Base-by-base conservation (phyloP, 2,888 invertebrate species). In the Celastrina argiolus region DNA sequence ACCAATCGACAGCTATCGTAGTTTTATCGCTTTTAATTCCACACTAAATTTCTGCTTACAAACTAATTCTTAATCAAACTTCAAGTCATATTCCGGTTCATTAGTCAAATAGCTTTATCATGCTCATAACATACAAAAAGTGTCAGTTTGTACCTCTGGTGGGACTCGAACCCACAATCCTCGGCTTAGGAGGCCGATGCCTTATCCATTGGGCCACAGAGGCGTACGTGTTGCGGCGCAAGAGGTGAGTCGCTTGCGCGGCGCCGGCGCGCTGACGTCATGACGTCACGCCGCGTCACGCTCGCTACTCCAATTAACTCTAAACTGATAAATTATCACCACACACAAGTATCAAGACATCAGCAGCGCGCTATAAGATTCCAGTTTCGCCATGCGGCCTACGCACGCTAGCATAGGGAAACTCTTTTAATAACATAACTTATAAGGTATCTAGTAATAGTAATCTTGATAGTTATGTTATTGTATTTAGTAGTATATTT, bases 151-250 rank as follows among this genome's bases (percentile, higher is more conserved):
- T 95, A 95, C 95, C 95, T 95, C 95, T 94, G 95, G 94, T 94
- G 95, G 94, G 95, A 95, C 94, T 95, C 95, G 95, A 95, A 94
- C 94, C 94, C 94, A 93, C 94, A 94, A 93, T 94, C 94, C 94
- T 93, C 94, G 94, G 94, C 94, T 94, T 94, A 94, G 94, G 94
- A 94, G 94, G 94, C 94, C 94, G 94, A 94, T 94, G 94, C 94
- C 94, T 94, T 94, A 94, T 94, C 94, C 94, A 94, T 94, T 94
- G 93, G 94, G 94, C 94, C 94, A 94, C 94, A 94, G 93, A 95
- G 95, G 95, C 95, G 82, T 73, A 84, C 98, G 69, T 96, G 95
- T 81, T 95, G 95, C 88, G 97, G 97, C 67, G 70, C 81, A 95
- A 94, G 66, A 71, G 69, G 56, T 67, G 67, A 59, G 66, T 65